These are phyloP conservation scores for Eurytoma californica DNA, from an alignment of 2,888 invertebrate genomes.

Conservation along the genomic window DNA sequence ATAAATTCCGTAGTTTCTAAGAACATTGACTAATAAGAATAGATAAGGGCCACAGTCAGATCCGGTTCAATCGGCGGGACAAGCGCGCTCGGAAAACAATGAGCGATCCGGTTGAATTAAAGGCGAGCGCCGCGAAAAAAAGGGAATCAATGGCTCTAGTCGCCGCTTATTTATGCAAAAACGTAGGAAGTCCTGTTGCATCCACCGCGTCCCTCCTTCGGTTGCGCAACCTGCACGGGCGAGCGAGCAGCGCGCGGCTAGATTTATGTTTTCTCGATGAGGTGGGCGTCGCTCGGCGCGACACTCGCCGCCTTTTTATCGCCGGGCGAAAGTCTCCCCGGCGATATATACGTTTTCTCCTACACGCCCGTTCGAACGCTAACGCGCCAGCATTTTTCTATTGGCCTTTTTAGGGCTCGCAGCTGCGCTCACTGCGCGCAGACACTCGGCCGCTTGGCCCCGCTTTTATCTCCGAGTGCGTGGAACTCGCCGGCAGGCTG, in stretches of 20 bases:
- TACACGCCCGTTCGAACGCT: conserved; percentile 2
- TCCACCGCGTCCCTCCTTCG: not conserved
- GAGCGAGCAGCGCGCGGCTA: no score
- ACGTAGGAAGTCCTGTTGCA: conserved; percentile 32
- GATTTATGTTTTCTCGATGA: conserved; percentile 9
- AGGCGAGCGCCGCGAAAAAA: not conserved
- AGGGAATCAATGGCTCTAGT: not conserved
- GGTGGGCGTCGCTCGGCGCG: conserved; percentile 3
- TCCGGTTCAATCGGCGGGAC: not conserved
- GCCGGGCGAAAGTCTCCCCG: conserved; percentile 26
- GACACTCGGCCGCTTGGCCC: not conserved
- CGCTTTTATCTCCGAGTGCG: not conserved
- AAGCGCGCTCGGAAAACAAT: not conserved
- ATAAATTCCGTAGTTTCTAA: no score
- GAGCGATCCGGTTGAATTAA: not conserved
- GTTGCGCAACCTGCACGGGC: conserved; percentile 7
- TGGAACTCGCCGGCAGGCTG: not conserved
- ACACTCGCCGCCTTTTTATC: not conserved
- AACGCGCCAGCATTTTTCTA: conserved; percentile 19
- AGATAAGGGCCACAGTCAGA: not conserved
- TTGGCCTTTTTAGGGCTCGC: conserved; percentile 27
- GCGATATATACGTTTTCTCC: conserved; percentile 2
- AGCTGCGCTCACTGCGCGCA: conserved; percentile 8
- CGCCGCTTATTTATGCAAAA: conserved; percentile 21
- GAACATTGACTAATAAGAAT: not conserved